Conservation (phyloP, 1,140 invertebrate species). For the Drosophila carrolli region DNA sequence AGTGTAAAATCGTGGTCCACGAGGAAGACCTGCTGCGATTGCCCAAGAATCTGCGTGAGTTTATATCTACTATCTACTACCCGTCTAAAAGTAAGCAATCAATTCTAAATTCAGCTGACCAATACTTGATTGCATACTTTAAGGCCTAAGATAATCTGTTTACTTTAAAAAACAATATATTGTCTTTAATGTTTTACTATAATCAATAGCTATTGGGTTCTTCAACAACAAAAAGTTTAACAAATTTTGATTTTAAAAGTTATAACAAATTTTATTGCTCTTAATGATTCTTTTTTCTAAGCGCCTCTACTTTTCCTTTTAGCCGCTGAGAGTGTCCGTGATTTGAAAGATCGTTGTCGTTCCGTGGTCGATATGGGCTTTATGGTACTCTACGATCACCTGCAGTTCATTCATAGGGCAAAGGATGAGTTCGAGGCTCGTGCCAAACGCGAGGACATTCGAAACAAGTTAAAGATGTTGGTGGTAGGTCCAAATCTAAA, state of each 20-base stretch:
- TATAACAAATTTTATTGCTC: no score
- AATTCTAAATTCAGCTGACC: no score
- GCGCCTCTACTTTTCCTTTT: background rate
- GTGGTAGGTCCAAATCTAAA: conserved; percentile 21
- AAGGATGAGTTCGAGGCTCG: background rate
- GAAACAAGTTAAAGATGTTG: background rate
- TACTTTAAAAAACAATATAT: no score
- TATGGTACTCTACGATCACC: conserved; percentile 9
- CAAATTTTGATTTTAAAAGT: no score
- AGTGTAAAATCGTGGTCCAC: conserved; percentile 42
- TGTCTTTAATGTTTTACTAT: no score
- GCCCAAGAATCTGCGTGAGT: conserved; percentile 61
- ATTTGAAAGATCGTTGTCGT: conserved; percentile 40
- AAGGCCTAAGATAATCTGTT: no score
- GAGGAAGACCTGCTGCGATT: conserved; percentile 38
- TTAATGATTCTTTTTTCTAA: no score
- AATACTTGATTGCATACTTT: no score
- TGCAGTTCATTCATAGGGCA: background rate
- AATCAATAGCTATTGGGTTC: no score
- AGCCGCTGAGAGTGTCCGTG: conserved; percentile 43
- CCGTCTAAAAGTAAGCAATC: no score
- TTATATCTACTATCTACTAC: background rate
- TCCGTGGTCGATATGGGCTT: conserved; percentile 4
- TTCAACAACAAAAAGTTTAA: no score
- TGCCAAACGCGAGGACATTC: background rate